phyloP scores from a whole-genome alignment of 1,140 invertebrate genomes.

The Bombus cullumanus region DNA sequence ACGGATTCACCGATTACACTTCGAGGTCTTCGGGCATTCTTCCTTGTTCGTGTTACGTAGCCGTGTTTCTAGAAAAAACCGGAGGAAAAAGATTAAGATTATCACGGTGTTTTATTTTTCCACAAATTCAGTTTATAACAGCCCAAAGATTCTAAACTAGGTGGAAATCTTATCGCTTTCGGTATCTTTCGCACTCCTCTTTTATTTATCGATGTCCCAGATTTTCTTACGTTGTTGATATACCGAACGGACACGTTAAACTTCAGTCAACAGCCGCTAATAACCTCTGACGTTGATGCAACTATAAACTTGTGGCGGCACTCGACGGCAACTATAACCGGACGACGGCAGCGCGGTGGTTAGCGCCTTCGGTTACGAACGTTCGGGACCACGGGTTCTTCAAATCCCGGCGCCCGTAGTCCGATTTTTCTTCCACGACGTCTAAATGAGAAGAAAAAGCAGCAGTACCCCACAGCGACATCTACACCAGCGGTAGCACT shows the following conservation, averaged over 20 bases:
- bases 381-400: too few species aligned
- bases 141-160: background rate
- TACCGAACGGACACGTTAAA: background rate
- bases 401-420: too few species aligned
- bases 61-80: slow-evolving; percentile 1
- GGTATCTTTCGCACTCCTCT: background rate
- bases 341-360: too few species aligned
- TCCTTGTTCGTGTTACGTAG: background rate
- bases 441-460: too few species aligned
- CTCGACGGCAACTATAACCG: too few species aligned
- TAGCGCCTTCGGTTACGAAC: too few species aligned
- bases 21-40: slow-evolving; percentile 26
- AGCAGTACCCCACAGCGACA: too few species aligned
- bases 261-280: too few species aligned
- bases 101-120: background rate
- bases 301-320: too few species aligned
- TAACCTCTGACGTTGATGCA: too few species aligned
- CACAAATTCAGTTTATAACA: background rate
- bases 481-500: too few species aligned
- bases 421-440: too few species aligned
- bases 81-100: background rate
- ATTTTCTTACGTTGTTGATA: background rate
- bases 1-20: slow-evolving; percentile 39
- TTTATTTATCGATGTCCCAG: background rate
- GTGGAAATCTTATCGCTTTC: background rate